Base-by-base conservation (phyloP, 2,113 vertebrate genomes). In the Suncus etruscus region DNA sequence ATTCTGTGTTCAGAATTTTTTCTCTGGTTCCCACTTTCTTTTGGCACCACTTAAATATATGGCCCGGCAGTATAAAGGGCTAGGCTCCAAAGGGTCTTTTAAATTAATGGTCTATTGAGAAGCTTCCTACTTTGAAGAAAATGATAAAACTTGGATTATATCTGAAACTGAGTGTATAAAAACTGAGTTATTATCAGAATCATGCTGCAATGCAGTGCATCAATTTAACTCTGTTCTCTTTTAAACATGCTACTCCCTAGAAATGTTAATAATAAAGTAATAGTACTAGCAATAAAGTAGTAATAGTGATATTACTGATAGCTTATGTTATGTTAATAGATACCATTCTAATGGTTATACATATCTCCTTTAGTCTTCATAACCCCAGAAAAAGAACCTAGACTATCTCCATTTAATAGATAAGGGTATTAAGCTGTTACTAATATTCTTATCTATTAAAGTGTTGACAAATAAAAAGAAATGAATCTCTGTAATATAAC, bases 281-380 rank as follows among this genome's bases (percentile, higher is more conserved):
- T 22, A 61, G 22, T 61, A 61, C 7, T 61, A 16, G 14, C 4
- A 61, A 61, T 61, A 61, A 39, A 39, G 4, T 22, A 61, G 58
- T 50, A 47, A 45, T 3, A 90, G 54, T 87, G 65, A 79, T 32
- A 65, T 24, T 54, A 73, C 65, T 72, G 70, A 78, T 39, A 76
- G 47, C 51, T 87, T 83, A 69, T 6, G 73, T 16, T 73, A 5
- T 54, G 20, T 91, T 87, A 72, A 39, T 39, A 54, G 32, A 70
- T 8, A 77, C 63, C 70, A 90, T 72, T 11, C n/a, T 82, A 85
- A 16, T 18, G 3, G 2, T 25, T 90, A 11, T 45, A 16, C 11
- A 76, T 73, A 84, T 61, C n/a, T 83, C 54, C 63, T 75, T 48
- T 90, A 93, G 88, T 80, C 11, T 66, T 88, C 22, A 61, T 39